These are phyloP conservation scores for Venusia cambrica DNA, from an alignment of 2,888 invertebrate genomes.

Conservation along the genomic window DNA sequence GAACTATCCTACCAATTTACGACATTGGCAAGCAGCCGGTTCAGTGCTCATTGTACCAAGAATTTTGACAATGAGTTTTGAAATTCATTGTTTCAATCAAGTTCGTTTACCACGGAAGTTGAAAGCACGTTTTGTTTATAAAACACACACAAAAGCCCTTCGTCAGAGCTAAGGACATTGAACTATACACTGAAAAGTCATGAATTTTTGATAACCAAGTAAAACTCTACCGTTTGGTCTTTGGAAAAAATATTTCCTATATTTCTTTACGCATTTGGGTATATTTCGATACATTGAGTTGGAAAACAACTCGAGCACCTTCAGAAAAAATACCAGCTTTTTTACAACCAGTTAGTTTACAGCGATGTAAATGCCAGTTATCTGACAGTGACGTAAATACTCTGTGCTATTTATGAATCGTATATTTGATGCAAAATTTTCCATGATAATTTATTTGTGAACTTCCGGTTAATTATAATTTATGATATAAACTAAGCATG, in stretches of 20 bases:
- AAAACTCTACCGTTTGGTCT: too few species aligned
- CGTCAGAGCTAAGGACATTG: too few species aligned
- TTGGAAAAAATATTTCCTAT: too few species aligned
- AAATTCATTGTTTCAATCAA: conserved; percentile 7
- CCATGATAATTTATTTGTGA: conserved; percentile 22
- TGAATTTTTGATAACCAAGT: too few species aligned
- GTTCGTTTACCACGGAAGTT: conserved; percentile 1
- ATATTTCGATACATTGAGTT: too few species aligned
- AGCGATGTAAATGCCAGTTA: conserved; percentile 18
- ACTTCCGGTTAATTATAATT: conserved; percentile 22
- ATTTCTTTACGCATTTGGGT: too few species aligned
- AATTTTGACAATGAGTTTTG: conserved; percentile 20
- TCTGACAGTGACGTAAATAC: conserved; percentile 25
- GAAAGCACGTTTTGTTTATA: too few species aligned
- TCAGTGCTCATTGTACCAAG: conserved; percentile 45
- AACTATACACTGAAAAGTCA: too few species aligned
- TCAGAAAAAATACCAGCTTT: conserved; percentile 14
- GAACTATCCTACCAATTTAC: conserved; percentile 70
- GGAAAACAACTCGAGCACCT: too few species aligned
- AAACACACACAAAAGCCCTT: too few species aligned
- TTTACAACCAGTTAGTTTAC: conserved; percentile 18
- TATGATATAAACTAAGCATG: too few species aligned
- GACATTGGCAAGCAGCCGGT: conserved; percentile 69
- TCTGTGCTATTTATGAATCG: conserved; percentile 20
- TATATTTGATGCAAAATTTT: conserved; percentile 18